Evolutionary conservation across 2,888 invertebrate species (phyloP).

Genomic region (Philereme transversata): DNA sequence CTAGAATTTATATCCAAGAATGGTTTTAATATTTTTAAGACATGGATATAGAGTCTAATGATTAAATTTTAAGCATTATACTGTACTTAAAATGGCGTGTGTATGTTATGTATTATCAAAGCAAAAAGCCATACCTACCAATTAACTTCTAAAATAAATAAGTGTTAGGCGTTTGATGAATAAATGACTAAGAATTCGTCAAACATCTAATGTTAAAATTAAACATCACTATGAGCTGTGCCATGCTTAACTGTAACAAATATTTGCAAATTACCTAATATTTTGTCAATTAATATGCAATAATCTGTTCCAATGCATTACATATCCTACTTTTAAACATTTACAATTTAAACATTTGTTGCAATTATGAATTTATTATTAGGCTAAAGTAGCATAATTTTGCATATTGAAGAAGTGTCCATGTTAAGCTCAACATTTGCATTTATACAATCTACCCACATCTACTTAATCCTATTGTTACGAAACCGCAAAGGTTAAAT

Average conservation of each 20-base stretch:
- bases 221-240: constrained; percentile 25
- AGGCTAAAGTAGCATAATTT: constrained; percentile 21
- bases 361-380: constrained; percentile 23
- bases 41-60: constrained; percentile 16
- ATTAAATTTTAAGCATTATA: constrained; percentile 18
- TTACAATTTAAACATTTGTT: constrained; percentile 21
- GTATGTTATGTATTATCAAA: background rate
- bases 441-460: constrained; percentile 2
- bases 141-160: background rate
- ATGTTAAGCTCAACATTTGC: constrained; percentile 25
- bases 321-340: constrained; percentile 24
- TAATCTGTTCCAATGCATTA: constrained; percentile 13
- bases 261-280: constrained; percentile 12
- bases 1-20: constrained; percentile 22
- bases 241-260: constrained; percentile 14
- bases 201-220: constrained; percentile 1
- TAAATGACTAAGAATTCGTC: background rate
- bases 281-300: constrained; percentile 23
- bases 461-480: background rate
- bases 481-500: constrained; percentile 28
- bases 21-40: constrained; percentile 17
- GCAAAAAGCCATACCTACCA: background rate
- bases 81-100: constrained; percentile 15
- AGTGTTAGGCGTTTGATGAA: background rate
- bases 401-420: constrained; percentile 15